Base-by-base conservation (phyloP, 2,797 vertebrate species). In the Lateolabrax maculatus region DNA sequence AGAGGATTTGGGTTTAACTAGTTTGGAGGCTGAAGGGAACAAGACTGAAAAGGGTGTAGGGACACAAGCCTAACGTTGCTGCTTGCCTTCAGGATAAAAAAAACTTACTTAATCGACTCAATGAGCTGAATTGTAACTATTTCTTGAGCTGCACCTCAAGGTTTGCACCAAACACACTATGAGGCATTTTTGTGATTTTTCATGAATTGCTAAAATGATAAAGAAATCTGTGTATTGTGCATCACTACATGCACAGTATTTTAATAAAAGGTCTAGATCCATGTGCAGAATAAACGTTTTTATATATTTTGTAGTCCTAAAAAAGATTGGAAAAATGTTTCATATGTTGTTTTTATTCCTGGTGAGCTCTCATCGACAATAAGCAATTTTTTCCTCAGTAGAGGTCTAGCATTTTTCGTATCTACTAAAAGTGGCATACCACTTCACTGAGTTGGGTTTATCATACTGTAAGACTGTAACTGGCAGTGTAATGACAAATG, bases 1-100 rank as follows among this genome's bases (percentile, higher is more conserved):
- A 95, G 91, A 94, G 96, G 95, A 97, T 97, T 97, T 96, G 79
- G 88, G 70, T 84, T 91, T 85, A 90, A 89, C 87, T 78, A 77
- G 84, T 89, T 90, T 76, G 76, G 68, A 81, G 79, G 71, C 58
- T 73, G 41, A 79, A 63, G 68, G 49, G 84, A 86, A 75, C 57
- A 74, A 77, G 52, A 80, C n/a, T 62, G 62, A 63, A 87, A 84
- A 66, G 48, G 48, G 36, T 29, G 77, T 39, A 71, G 48, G 19
- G 52, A 61, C 36, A 55, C 34, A 65, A 41, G 53, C 58, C 58
- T 75, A 58, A 61, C 68, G 62, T 29, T 69, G 56, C 62, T 72
- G 43, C 67, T 61, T 51, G 46, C 29, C 44, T 63, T 79, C 18
- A 63, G 44, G 34, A 69, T n/a, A 49, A 81, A 61, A 78, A 49